These are phyloP conservation scores for Phrynosoma blainvillii DNA, from an alignment of 2,113 vertebrate species.

Conservation along the genomic window DNA sequence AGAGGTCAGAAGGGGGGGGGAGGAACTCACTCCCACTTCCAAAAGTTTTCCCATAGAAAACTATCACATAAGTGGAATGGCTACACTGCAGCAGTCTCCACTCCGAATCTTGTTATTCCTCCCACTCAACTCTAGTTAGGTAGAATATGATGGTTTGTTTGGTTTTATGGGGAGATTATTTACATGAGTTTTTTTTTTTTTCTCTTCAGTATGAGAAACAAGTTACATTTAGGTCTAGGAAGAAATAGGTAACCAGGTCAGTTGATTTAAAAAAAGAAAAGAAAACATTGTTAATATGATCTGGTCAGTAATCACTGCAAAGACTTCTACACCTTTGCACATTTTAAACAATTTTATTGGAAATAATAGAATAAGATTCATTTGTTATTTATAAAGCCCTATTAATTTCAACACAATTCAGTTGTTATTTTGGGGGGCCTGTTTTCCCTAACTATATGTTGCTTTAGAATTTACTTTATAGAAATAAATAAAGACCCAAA, in stretches of 20 bases:
- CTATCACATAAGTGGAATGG: too few relatives aligned
- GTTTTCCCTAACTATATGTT: background rate
- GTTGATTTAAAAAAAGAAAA: background rate
- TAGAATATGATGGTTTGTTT: too few relatives aligned
- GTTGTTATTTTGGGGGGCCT: background rate
- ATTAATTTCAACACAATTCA: background rate
- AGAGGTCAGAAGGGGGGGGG: too few relatives aligned
- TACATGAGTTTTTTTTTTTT: too few relatives aligned
- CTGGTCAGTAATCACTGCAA: background rate
- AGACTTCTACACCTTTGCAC: background rate
- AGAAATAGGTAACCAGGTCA: background rate
- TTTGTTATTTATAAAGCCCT: background rate
- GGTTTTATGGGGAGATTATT: too few relatives aligned
- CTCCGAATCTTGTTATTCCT: too few relatives aligned
- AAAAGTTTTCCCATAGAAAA: too few relatives aligned
- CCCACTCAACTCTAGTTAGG: too few relatives aligned
- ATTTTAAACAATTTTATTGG: background rate
- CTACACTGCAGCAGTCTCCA: too few relatives aligned
- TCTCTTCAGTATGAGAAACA: too few relatives aligned
- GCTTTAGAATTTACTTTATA: background rate
- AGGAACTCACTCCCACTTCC: too few relatives aligned
- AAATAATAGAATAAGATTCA: background rate
- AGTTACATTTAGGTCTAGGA: too few relatives aligned
- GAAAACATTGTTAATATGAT: background rate
- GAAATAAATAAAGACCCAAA: background rate